Percentiles rank a stretch among this genome's conserved stretches.
Evolutionary conservation across 2,113 vertebrate species (phyloP).

Genomic region (Promerops cafer): DNA sequence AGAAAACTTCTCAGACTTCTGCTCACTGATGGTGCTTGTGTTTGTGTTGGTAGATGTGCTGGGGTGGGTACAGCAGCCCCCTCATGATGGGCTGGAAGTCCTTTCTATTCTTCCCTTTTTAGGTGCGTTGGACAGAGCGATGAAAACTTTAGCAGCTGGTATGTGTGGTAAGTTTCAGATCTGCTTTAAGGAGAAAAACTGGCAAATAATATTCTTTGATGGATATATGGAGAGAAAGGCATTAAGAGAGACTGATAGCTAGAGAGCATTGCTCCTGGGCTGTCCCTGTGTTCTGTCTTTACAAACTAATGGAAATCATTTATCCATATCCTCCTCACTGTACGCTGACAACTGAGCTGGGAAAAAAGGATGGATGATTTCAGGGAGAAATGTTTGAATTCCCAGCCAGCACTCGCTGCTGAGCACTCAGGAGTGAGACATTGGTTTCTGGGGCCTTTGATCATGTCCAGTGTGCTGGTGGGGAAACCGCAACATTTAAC

Average conservation of each 20-base stretch:
- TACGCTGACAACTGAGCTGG: not conserved
- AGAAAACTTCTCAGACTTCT: not conserved
- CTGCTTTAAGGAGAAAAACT: not conserved
- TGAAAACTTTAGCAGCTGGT: constrained; percentile 55
- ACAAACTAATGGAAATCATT: constrained; percentile 54
- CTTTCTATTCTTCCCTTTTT: not conserved
- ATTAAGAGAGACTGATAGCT: constrained; percentile 39
- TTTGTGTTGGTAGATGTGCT: not conserved
- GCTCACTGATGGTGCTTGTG: not conserved
- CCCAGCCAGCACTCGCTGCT: not conserved
- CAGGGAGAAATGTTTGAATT: not conserved
- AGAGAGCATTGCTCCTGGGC: constrained; percentile 33
- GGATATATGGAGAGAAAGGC: constrained; percentile 21
- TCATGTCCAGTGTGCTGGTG: not conserved
- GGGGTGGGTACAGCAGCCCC: not conserved
- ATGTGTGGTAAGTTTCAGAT: constrained; percentile 69
- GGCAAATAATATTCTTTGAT: constrained; percentile 26
- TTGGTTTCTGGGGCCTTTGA: not conserved
- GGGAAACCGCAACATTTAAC: not conserved
- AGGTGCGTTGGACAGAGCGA: constrained; percentile 39
- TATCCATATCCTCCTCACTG: constrained; percentile 24
- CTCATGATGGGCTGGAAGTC: not conserved
- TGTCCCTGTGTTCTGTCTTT: constrained; percentile 47
- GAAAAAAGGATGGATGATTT: not conserved
- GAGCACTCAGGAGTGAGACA: not conserved